Evolutionary conservation across 1,140 invertebrate genomes (phyloP), one percentile per base, ranked within the genome.

Genomic region (Micrasema minimum): DNA sequence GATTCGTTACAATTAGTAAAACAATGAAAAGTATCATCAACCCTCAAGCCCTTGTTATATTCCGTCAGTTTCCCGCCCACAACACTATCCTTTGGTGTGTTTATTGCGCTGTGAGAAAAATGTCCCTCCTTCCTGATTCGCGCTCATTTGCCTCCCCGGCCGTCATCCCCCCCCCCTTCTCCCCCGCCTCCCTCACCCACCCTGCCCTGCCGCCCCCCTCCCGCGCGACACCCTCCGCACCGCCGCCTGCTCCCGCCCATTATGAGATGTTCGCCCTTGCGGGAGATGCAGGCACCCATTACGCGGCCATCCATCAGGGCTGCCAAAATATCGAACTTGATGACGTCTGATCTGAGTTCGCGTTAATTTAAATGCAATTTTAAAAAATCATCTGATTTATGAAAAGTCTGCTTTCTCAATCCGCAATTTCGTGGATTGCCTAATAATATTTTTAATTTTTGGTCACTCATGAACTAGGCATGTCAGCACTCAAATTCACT

Each of bases 211-310:
- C 53, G 3, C 53, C 26, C 26, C 23, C 48, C 18, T n/a, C n/a
- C n/a, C n/a, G 18, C 38, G 20, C 11, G 23, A 35, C 45, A 10
- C 31, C 20, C n/a, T 12, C 53, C 53, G 3, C 55, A 9, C 35
- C 14, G 35, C 22, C 6, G 4, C 35, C 65, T 37, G 50, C 66
- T 23, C 48, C 66, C 41, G 23, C 10, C 53, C 66, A 38, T 45
- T 55, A 43, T 67, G 65, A 67, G 65, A 67, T 67, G 50, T 67
- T 67, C 65, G 65, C 65, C 65, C 65, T 67, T 67, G 65, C 65
- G 65, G 65, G 65, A 67, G 65, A 67, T 67, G 65, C 65, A 67
- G 65, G 65, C 65, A 57, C 48, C 65, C 65, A 67, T 67, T 67
- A 57, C 51, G 65, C 65, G 65, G 50, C 65, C 65, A 22, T 67